phyloP scores from a whole-genome alignment of 2,113 vertebrate species.

The Ovis canadensis region DNA sequence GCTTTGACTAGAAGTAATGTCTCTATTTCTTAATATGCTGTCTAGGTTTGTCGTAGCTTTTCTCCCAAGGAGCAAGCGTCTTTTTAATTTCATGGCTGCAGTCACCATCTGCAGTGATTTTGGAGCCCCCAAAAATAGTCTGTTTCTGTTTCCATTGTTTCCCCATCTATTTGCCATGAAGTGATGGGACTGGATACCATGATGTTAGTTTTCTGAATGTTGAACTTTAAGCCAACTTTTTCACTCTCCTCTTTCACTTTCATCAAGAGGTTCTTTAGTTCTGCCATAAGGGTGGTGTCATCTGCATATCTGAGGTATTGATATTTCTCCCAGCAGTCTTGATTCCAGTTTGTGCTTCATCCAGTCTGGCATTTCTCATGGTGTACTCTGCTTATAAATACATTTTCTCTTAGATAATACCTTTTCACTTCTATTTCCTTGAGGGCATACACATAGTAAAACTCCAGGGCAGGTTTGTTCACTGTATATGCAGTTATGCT shows the following conservation, averaged over 20 bases:
- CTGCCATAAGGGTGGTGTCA: not conserved
- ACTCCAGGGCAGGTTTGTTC: not conserved
- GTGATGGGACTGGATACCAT: not conserved
- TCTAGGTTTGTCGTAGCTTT: not conserved
- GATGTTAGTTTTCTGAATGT: not conserved
- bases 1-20: not conserved
- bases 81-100: not conserved
- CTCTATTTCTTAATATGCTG: not conserved
- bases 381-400: not conserved
- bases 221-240: not conserved
- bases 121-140: not conserved
- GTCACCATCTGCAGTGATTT: not conserved
- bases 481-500: not conserved
- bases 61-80: not conserved
- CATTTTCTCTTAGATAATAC: not conserved
- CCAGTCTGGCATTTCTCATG: not conserved
- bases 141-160: not conserved
- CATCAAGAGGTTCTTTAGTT: not conserved
- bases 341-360: not conserved
- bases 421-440: not conserved
- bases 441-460: not conserved
- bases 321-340: not conserved
- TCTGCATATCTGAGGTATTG: not conserved
- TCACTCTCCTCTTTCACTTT: not conserved
- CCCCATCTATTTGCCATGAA: not conserved